Conservation (phyloP, 2,888 invertebrate species). For the Colletes collaris region DNA sequence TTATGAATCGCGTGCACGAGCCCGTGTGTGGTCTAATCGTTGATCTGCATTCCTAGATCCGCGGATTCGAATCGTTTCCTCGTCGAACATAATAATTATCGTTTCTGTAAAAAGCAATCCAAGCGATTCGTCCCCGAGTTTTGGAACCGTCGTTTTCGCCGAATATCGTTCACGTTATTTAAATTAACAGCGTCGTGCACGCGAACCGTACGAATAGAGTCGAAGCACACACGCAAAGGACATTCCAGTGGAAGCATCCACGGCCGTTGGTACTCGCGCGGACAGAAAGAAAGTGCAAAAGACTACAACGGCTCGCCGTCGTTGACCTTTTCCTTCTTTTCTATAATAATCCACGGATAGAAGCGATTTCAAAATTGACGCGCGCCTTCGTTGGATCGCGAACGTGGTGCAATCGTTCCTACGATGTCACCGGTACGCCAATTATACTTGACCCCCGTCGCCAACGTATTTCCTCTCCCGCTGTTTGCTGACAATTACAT, state of each 20-base stretch:
- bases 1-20: slow-evolving; percentile 13
- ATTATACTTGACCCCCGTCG: slow-evolving; percentile 58
- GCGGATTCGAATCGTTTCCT: slow-evolving; percentile 1
- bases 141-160: not conserved
- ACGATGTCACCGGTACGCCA: slow-evolving; percentile 56
- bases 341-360: not conserved
- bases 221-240: slow-evolving; percentile 38
- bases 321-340: slow-evolving; percentile 48
- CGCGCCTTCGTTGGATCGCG: not conserved
- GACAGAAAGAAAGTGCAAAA: slow-evolving; percentile 28
- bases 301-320: slow-evolving; percentile 2
- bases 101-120: no score
- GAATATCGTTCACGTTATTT: not conserved
- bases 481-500: slow-evolving; percentile 29
- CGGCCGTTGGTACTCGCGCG: not conserved
- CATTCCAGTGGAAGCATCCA: slow-evolving; percentile 26
- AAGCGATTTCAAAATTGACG: slow-evolving; percentile 41
- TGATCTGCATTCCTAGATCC: slow-evolving; percentile 22
- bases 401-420: slow-evolving; percentile 38
- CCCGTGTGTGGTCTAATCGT: slow-evolving; percentile 33
- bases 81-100: no score
- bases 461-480: slow-evolving; percentile 32
- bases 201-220: slow-evolving; percentile 47
- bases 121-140: no score
- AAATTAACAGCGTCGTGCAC: slow-evolving; percentile 17